phyloP scores from a whole-genome alignment of 2,888 invertebrate species.

The Germaria angustata region DNA sequence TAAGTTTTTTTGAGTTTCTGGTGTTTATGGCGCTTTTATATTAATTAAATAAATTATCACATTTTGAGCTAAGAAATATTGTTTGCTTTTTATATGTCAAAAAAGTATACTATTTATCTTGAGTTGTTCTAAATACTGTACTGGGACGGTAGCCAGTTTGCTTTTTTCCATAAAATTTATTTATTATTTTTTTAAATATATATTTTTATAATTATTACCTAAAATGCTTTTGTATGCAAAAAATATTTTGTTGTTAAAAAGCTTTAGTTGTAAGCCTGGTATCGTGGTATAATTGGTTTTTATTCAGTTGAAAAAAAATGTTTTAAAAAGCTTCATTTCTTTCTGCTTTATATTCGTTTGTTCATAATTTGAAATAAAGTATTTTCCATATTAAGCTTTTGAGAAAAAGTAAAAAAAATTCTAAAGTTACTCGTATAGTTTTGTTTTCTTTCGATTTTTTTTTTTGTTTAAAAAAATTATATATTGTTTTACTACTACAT shows the following conservation, averaged over 20 bases:
- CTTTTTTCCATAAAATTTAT: conserved; percentile 28
- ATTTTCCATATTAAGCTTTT: conserved; percentile 27
- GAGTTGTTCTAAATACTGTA: conserved; percentile 66
- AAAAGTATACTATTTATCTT: conserved; percentile 54
- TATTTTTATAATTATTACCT: conserved; percentile 21
- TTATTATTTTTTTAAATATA: conserved; percentile 21
- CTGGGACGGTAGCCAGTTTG: conserved; percentile 66
- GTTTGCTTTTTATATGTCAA: conserved; percentile 27
- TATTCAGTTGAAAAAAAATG: conserved; percentile 9
- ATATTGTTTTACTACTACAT: conserved; percentile 26
- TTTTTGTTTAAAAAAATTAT: conserved; percentile 35
- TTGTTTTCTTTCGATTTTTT: neutral
- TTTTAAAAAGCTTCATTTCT: conserved; percentile 49
- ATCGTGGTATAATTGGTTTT: neutral
- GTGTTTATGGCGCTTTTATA: conserved; percentile 41
- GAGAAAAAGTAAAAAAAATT: conserved; percentile 60
- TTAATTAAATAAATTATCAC: conserved; percentile 65
- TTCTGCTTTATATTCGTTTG: neutral
- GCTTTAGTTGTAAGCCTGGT: conserved; percentile 36
- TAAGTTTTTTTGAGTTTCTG: neutral
- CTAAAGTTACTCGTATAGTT: neutral
- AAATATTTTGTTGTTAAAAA: conserved; percentile 34
- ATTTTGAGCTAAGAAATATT: conserved; percentile 65
- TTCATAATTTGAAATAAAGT: conserved; percentile 13
- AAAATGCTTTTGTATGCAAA: conserved; percentile 35